Percentiles rank a stretch among this genome's conserved stretches.
These are phyloP conservation scores for Phyllostomus discolor DNA, from an alignment of 2,113 vertebrate species.

Conservation along the genomic window DNA sequence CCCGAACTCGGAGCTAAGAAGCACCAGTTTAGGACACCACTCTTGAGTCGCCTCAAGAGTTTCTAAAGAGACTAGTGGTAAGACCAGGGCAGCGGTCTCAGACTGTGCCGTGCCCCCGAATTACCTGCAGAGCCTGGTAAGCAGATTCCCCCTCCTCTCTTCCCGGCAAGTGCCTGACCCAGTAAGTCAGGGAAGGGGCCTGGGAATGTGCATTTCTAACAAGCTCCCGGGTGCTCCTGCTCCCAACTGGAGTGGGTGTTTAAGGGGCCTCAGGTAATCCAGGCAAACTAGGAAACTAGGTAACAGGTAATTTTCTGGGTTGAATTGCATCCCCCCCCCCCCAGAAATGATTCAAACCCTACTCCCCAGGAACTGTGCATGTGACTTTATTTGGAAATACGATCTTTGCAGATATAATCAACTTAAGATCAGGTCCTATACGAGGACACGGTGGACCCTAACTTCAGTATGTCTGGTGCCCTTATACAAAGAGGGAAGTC, in stretches of 20 bases:
- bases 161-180: not conserved
- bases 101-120: not conserved
- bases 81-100: not conserved
- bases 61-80: not conserved
- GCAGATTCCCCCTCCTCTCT: not conserved
- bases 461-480: not conserved
- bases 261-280: not conserved
- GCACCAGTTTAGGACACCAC: not conserved
- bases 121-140: not conserved
- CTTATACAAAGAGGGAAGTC: not conserved
- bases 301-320: not conserved
- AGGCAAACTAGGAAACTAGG: not conserved
- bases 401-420: not conserved
- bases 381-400: not conserved
- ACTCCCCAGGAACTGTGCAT: not conserved
- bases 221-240: not conserved
- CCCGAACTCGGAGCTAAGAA: not conserved
- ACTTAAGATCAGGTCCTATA: not conserved
- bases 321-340: not conserved
- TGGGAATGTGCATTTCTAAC: not conserved
- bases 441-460: not conserved
- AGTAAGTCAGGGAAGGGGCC: not conserved
- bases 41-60: not conserved
- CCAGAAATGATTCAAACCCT: not conserved
- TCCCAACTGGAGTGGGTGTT: rapidly evolving